phyloP scores from a whole-genome alignment of 2,113 vertebrate species.

The Pseudopipra pipra region DNA sequence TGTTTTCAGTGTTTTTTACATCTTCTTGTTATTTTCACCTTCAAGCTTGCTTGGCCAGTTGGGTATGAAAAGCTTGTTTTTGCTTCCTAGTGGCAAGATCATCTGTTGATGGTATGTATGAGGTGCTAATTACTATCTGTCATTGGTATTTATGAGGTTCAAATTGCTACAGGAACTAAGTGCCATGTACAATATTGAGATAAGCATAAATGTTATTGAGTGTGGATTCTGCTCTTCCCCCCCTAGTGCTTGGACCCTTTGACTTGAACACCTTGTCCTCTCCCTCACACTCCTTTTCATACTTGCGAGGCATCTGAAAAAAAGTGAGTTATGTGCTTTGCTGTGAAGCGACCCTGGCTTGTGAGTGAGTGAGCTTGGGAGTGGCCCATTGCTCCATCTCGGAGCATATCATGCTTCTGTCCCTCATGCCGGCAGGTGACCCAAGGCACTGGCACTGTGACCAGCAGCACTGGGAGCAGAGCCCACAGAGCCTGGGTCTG shows the following conservation, averaged over 20 bases:
- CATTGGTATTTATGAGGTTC: constrained; percentile 30
- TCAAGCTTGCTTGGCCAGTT: constrained; percentile 7
- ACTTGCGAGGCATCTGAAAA: not conserved
- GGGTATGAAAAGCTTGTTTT: constrained; percentile 16
- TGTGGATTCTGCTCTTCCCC: not conserved
- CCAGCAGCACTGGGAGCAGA: fast-evolving
- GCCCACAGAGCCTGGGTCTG: not conserved
- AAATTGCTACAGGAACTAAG: not conserved
- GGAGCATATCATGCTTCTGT: not conserved
- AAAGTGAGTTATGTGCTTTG: not conserved
- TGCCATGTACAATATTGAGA: not conserved
- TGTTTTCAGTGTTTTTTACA: not conserved
- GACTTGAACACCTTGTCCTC: not conserved
- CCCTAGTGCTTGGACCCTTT: not conserved
- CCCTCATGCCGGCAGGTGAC: fast-evolving
- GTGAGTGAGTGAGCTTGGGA: not conserved
- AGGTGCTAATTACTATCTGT: constrained; percentile 25
- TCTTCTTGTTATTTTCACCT: constrained; percentile 5
- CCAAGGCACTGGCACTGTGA: fast-evolving
- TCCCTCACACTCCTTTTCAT: not conserved
- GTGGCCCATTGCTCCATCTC: not conserved
- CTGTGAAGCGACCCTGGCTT: not conserved
- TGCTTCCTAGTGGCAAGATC: not conserved
- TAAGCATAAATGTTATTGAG: constrained; percentile 5
- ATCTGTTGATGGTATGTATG: not conserved